These are phyloP conservation scores for Diadophis punctatus DNA, from an alignment of 2,113 vertebrate genomes.

Conservation along the genomic window DNA sequence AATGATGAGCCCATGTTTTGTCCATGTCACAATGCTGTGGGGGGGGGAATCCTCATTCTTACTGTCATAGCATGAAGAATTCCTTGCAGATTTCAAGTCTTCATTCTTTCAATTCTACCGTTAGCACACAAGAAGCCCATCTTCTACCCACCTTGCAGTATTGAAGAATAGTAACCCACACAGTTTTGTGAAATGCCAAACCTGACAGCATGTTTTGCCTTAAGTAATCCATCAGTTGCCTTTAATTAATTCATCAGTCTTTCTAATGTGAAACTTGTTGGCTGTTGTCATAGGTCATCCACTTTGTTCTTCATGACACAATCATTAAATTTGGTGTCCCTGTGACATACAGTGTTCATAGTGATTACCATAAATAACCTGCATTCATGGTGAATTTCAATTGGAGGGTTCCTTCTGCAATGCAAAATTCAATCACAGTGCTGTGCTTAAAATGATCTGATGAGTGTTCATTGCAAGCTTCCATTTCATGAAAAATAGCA, in stretches of 20 bases:
- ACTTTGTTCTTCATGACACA: not conserved
- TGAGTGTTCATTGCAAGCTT: not conserved
- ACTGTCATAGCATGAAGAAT: not conserved
- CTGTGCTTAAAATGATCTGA: not conserved
- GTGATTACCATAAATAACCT: not conserved
- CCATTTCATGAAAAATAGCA: not conserved
- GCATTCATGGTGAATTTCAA: not conserved
- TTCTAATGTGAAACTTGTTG: not conserved
- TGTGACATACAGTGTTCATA: not conserved
- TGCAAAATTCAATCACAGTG: not conserved
- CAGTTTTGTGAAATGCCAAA: not conserved
- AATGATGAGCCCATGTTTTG: not conserved
- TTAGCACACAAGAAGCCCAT: not conserved
- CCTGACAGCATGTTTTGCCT: not conserved
- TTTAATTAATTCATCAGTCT: not conserved
- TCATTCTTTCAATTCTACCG: not conserved
- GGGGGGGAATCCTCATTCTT: not conserved
- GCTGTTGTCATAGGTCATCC: not conserved
- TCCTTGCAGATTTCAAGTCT: not conserved
- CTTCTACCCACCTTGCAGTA: not conserved
- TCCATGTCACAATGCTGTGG: not conserved
- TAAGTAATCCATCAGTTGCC: not conserved
- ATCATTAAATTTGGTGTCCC: not conserved
- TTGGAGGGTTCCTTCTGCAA: not conserved
- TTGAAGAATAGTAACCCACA: not conserved